Percentiles rank a stretch among this genome's conserved stretches.
These are phyloP conservation scores for Myrmophylax atrothorax DNA, from an alignment of 2,113 vertebrate species.

Conservation along the genomic window DNA sequence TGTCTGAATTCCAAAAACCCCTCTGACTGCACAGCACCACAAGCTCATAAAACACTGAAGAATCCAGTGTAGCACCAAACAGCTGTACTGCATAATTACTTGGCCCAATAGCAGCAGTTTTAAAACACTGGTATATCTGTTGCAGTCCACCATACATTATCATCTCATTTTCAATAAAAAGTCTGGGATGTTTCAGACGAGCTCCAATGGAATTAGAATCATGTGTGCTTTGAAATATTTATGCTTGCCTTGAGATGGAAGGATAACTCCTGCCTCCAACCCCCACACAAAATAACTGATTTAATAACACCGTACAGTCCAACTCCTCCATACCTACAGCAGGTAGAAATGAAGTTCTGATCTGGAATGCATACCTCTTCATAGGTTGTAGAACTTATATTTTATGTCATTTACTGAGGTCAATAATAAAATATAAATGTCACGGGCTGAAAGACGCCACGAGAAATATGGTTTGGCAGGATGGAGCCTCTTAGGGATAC, in stretches of 20 bases:
- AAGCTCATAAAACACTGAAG: neutral
- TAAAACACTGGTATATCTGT: conserved; percentile 48
- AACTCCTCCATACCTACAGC: conserved; percentile 38
- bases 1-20: neutral
- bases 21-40: neutral
- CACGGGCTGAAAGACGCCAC: conserved; percentile 54
- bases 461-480: conserved; percentile 46
- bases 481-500: conserved; percentile 63
- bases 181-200: conserved; percentile 50
- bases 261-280: conserved; percentile 35
- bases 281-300: neutral
- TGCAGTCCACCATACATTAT: conserved; percentile 66
- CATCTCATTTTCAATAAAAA: conserved; percentile 62
- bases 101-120: conserved; percentile 43
- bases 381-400: conserved; percentile 36
- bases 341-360: conserved; percentile 62
- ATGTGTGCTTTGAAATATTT: conserved; percentile 68
- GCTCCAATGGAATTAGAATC: conserved; percentile 62
- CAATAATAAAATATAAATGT: conserved; percentile 68
- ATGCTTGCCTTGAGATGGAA: conserved; percentile 60
- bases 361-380: conserved; percentile 28
- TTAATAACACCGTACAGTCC: conserved; percentile 1
- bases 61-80: conserved; percentile 11
- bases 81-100: conserved; percentile 54
- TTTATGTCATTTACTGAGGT: conserved; percentile 61